Evolutionary conservation across 2,113 vertebrate genomes (phyloP).

Genomic region (Mustelus asterias): DNA sequence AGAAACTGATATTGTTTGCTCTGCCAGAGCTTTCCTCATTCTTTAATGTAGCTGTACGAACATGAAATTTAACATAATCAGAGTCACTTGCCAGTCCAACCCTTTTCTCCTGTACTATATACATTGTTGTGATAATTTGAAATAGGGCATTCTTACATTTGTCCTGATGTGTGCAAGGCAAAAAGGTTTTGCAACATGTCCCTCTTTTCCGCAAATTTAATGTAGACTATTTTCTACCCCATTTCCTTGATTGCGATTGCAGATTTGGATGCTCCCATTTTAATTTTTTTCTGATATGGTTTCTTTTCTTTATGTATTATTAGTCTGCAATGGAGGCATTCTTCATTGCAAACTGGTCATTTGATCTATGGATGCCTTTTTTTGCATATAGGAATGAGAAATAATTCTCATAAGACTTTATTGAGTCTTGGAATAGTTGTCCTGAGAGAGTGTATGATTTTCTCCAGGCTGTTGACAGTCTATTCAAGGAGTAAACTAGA

Average conservation of each 20-base stretch:
- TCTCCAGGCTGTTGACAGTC: not conserved
- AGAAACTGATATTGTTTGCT: not conserved
- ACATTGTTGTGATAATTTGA: too few species aligned
- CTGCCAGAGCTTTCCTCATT: not conserved
- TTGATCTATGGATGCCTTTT: not conserved
- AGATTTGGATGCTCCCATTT: not conserved
- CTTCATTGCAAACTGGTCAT: not conserved
- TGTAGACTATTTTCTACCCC: not conserved
- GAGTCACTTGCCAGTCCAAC: too few species aligned
- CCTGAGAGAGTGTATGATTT: not conserved
- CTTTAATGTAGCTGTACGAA: not conserved
- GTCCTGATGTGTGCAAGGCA: too few species aligned
- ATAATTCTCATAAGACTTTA: not conserved
- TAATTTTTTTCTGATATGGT: not conserved
- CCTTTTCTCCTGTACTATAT: too few species aligned
- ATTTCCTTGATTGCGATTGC: not conserved
- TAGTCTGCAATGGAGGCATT: not conserved
- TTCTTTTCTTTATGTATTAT: not conserved
- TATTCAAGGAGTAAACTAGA: not conserved
- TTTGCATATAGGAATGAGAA: not conserved
- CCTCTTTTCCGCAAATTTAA: too few species aligned
- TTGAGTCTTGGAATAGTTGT: not conserved
- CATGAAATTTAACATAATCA: too few species aligned
- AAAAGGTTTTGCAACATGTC: too few species aligned
- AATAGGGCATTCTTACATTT: too few species aligned